These are phyloP conservation scores for Harpalus rubripes DNA, from an alignment of 2,888 invertebrate species.

Conservation along the genomic window DNA sequence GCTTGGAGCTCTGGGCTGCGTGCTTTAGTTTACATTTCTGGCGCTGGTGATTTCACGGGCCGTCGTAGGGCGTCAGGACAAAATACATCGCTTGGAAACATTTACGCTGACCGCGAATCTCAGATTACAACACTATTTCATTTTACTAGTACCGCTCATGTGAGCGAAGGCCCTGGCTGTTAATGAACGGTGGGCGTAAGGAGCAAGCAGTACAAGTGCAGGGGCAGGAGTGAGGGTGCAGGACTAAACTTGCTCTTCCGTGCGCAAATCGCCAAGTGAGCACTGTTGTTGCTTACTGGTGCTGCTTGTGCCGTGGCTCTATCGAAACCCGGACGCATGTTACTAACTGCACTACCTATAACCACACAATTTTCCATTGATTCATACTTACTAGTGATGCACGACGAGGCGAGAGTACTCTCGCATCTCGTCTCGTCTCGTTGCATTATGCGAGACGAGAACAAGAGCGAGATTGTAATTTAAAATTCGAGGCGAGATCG, in stretches of 20 bases:
- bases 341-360: not conserved
- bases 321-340: not conserved
- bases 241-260: slow-evolving; percentile 54
- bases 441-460: too few relatives aligned
- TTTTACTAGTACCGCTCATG: slow-evolving; percentile 70
- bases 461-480: too few relatives aligned
- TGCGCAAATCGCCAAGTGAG: slow-evolving; percentile 56
- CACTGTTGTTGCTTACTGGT: slow-evolving; percentile 13
- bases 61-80: slow-evolving; percentile 70
- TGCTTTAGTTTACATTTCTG: slow-evolving; percentile 54
- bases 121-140: slow-evolving; percentile 76
- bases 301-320: slow-evolving; percentile 12
- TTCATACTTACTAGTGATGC: too few relatives aligned
- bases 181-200: slow-evolving; percentile 36
- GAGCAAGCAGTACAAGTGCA: not conserved
- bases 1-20: slow-evolving; percentile 14
- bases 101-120: slow-evolving; percentile 77
- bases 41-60: slow-evolving; percentile 68
- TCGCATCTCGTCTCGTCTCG: too few relatives aligned
- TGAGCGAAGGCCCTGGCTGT: slow-evolving; percentile 29
- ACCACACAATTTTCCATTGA: too few relatives aligned
- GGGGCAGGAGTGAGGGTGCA: slow-evolving; percentile 10
- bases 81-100: slow-evolving; percentile 77
- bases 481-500: too few relatives aligned
- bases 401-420: too few relatives aligned